Evolutionary conservation across 2,113 vertebrate species (phyloP).

Genomic region (Plotosus lineatus): DNA sequence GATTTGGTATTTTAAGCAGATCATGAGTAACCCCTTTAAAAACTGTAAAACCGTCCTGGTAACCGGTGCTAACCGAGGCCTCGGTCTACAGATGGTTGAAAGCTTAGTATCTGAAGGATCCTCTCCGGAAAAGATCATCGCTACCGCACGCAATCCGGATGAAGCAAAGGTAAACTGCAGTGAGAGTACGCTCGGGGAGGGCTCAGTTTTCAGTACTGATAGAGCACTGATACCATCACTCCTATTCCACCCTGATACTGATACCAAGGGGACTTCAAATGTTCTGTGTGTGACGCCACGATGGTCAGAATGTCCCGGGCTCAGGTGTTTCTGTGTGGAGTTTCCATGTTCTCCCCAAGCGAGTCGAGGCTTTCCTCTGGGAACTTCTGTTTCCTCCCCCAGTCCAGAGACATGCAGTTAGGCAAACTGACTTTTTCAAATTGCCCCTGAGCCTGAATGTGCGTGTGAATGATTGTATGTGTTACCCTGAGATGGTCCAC

Average conservation of each 20-base stretch:
- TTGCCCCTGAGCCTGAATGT: no score
- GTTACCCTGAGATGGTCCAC: no score
- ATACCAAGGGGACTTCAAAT: not conserved
- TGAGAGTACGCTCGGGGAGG: not conserved
- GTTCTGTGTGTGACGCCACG: no score
- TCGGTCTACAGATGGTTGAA: conserved; percentile 74
- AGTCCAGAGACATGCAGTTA: no score
- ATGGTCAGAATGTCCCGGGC: no score
- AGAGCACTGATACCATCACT: not conserved
- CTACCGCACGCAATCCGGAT: conserved; percentile 65
- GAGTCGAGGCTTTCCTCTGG: no score
- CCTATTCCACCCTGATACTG: not conserved
- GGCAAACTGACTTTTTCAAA: no score
- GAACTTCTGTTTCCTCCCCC: no score
- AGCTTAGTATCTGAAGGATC: conserved; percentile 61
- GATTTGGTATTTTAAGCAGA: not conserved
- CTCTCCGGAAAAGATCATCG: conserved; percentile 70
- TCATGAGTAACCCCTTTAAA: conserved; percentile 62
- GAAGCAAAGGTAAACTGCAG: conserved; percentile 65
- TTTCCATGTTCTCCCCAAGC: no score
- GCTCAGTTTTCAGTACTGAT: no score
- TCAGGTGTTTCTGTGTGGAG: no score
- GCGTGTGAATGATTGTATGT: no score
- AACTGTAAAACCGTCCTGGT: conserved; percentile 71
- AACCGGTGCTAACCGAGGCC: conserved; percentile 75